Evolutionary conservation across 2,888 invertebrate species (phyloP).

Genomic region (Lasioglossum leucozonium): DNA sequence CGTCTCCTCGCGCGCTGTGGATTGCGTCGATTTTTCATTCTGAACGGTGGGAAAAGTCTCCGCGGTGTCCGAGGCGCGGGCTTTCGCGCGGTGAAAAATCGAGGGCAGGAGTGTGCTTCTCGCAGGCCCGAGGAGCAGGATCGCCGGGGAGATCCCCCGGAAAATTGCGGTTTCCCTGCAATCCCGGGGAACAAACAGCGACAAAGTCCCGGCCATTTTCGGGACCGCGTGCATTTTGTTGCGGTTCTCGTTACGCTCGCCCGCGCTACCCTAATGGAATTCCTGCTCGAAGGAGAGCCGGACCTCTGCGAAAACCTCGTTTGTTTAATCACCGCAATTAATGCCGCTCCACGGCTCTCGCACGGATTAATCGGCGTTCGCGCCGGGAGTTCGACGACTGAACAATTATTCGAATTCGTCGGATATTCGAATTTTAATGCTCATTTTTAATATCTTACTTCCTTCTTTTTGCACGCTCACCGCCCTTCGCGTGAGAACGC

Average conservation of each 20-base stretch:
- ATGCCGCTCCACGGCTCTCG: background rate
- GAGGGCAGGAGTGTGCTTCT: background rate
- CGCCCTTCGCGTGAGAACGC: background rate
- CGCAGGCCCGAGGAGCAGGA: background rate
- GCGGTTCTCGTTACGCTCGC: conserved; percentile 21
- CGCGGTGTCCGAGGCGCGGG: background rate
- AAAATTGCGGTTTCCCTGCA: conserved; percentile 25
- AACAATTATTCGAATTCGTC: background rate
- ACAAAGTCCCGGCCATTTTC: conserved; percentile 13
- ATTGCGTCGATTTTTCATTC: conserved; percentile 1
- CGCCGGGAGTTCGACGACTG: background rate
- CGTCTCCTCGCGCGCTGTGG: background rate
- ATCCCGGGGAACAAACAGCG: conserved; percentile 34
- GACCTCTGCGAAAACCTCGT: background rate
- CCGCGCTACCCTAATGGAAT: conserved; percentile 17
- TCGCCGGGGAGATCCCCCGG: conserved; percentile 9
- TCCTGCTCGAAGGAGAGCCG: background rate
- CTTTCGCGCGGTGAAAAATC: background rate
- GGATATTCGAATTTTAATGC: background rate
- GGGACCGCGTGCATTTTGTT: conserved; percentile 20
- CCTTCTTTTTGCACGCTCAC: background rate
- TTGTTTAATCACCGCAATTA: conserved; percentile 28
- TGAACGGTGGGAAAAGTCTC: background rate
- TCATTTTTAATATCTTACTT: background rate
- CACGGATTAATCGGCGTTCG: conserved; percentile 24